Base-by-base conservation (phyloP, 2,888 invertebrate genomes). In the Tipula lateralis region DNA sequence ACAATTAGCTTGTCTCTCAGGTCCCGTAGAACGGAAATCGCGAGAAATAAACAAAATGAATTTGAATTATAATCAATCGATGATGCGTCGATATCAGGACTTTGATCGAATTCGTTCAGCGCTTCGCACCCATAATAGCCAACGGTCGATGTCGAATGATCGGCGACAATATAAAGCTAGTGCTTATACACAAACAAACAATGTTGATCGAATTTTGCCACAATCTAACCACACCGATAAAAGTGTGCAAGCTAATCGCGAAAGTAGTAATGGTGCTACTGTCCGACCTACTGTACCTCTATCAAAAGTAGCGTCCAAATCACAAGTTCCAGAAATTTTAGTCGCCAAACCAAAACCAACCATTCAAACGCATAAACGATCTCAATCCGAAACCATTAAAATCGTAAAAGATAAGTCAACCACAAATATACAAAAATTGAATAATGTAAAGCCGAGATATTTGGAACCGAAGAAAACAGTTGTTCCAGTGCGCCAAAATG, bases 1-100 rank as follows among this genome's bases (percentile, higher is more conserved):
- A 88, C 93, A 93, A 84, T 88, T 93, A 50, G 93, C 93, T 1
- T 91, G 93, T 36, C 90, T 93, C 0, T 90, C 90, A 0, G 87
- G 90, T 85, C 87, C 89, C 83, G 89, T 90, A 88, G 84, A 89
- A 84, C 87, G 89, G 87, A 84, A 89, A 88, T 86, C 87, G 88
- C 50, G 87, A 84, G 34, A 84, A 9, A 84, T 84, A 19, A 84
- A 83, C 1, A 86, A 86, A 80, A 2, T 87, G 88, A 36, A 83
- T 36, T 16, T 84, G 29, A 50, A 29, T 9, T 84, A 84, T 9
- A 84, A 50, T 50, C 84, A 84, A 34, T 34, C 84, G n/a, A 50
- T 29, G 29, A 44, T 50, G 50, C 90, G 88, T 19, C 87, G 91
- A 39, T 90, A 88, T 85, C 90, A 91, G 86, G 91, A 91, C 86